Conservation (phyloP, 2,888 invertebrate species). For the Nomada fabriciana region DNA sequence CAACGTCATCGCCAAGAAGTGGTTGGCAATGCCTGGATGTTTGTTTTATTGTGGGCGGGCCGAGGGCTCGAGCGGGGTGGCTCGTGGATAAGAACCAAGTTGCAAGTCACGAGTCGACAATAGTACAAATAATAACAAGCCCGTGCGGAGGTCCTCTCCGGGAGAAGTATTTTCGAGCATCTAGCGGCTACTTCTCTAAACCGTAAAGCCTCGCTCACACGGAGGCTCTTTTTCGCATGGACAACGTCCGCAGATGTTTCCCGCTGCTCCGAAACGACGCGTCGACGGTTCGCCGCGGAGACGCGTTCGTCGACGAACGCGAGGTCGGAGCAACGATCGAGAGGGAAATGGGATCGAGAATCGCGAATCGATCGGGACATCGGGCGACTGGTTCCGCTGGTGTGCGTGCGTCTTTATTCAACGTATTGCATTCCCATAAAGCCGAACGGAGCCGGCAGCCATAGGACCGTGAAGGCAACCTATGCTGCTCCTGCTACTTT, state of each 20-base stretch:
- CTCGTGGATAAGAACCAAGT: slow-evolving; percentile 72
- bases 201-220: slow-evolving; percentile 74
- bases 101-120: slow-evolving; percentile 84
- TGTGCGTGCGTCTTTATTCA: slow-evolving; percentile 78
- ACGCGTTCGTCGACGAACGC: background rate
- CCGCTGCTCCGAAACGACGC: background rate
- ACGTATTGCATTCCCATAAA: slow-evolving; percentile 81
- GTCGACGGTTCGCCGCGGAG: no score
- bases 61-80: slow-evolving; percentile 64
- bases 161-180: slow-evolving; percentile 74
- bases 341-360: background rate
- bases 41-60: slow-evolving; percentile 81
- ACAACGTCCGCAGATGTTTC: background rate
- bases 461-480: slow-evolving; percentile 74
- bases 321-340: no score
- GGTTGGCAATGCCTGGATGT: slow-evolving; percentile 72
- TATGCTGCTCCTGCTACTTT: slow-evolving; percentile 68
- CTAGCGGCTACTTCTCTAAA: slow-evolving; percentile 76
- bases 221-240: slow-evolving; percentile 9
- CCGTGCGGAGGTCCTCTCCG: slow-evolving; percentile 70
- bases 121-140: slow-evolving; percentile 84
- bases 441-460: slow-evolving; percentile 72
- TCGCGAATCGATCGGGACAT: background rate
- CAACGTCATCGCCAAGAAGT: slow-evolving; percentile 50
- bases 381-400: slow-evolving; percentile 30